These are phyloP conservation scores for Catocala fraxini DNA, from an alignment of 2,888 invertebrate species.

Conservation along the genomic window DNA sequence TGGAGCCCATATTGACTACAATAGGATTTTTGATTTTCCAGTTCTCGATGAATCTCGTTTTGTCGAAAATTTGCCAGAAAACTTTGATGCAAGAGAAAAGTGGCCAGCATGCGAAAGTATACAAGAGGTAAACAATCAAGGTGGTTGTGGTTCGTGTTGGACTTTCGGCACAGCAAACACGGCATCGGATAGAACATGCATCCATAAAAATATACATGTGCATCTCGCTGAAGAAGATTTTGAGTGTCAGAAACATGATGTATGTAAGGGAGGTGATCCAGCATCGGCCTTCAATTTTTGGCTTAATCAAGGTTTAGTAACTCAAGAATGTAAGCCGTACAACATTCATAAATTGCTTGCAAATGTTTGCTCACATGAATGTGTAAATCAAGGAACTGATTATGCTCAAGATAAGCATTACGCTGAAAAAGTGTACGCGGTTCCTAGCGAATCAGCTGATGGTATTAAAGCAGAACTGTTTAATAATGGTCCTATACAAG, in stretches of 20 bases:
- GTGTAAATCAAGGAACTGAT: slow-evolving; percentile 1
- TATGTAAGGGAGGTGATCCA: not conserved
- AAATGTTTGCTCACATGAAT: not conserved
- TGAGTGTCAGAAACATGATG: not conserved
- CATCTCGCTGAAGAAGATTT: slow-evolving; percentile 35
- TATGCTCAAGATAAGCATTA: slow-evolving; percentile 30
- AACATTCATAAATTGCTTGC: not conserved
- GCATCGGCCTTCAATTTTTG: not conserved
- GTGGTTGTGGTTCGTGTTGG: slow-evolving; percentile 27
- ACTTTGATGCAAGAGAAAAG: slow-evolving; percentile 27
- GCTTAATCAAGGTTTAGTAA: slow-evolving; percentile 16
- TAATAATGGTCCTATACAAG: slow-evolving; percentile 28
- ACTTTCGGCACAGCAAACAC: slow-evolving; percentile 24
- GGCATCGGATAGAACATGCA: slow-evolving; percentile 41
- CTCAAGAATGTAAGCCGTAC: slow-evolving; percentile 30
- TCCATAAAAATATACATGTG: slow-evolving; percentile 24
- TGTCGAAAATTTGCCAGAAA: slow-evolving; percentile 16
- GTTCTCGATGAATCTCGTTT: not conserved
- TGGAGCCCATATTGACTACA: not conserved
- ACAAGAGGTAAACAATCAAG: slow-evolving; percentile 23
- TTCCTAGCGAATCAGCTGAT: not conserved
- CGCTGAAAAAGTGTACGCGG: slow-evolving; percentile 11
- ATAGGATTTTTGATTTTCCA: not conserved
- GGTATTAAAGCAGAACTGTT: slow-evolving; percentile 36
- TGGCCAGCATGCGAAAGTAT: slow-evolving; percentile 33